Evolutionary conservation across 2,888 invertebrate species (phyloP), one percentile per base, ranked within the genome.

Genomic region (Cephus spinipes): DNA sequence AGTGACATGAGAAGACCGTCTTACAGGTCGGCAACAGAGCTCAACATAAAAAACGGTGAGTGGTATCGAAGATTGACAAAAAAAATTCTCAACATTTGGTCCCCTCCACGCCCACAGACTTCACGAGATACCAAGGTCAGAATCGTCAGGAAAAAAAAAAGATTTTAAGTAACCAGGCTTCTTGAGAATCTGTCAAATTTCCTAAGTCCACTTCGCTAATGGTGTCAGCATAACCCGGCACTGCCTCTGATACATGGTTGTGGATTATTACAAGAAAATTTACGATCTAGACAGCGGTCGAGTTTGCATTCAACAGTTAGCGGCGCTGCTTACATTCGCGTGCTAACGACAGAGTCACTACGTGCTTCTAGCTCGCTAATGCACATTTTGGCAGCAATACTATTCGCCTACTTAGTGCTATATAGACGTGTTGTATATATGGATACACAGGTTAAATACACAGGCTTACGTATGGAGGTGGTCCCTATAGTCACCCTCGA

Each of bases 11-110:
- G 87, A 36, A 86, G 88, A 79, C 86, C 88, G 15, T 87, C 87
- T 69, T 90, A 85, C 74, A 95, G 94, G 87, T 94, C 95, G 77
- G 95, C 95, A 30, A 94, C 95, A 11, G 95, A 95, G 89, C 92
- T 95, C 33, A 95, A 95, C 91, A 92, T 94, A 84, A 90, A 89
- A 80, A 95, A 95, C 92, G 95, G 95, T 95, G 90, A 93, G 94
- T 92, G 40, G n/a, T 11, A 3, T 77, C 34, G 23, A 34, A 69
- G n/a, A 11, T 69, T 32, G 31, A 12, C 4, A 69, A n/a, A 69
- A 30, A n/a, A 15, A n/a, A 31, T 12, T 32, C 11, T 32, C 71
- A 40, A 15, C 40, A 40, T 40, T 40, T 36, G 12, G 12, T 40
- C 15, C 15, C 40, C 12, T 40, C 15, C 15, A 15, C 36, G 0